phyloP scores from a whole-genome alignment of 2,888 invertebrate species.

The Torymus texanus region DNA sequence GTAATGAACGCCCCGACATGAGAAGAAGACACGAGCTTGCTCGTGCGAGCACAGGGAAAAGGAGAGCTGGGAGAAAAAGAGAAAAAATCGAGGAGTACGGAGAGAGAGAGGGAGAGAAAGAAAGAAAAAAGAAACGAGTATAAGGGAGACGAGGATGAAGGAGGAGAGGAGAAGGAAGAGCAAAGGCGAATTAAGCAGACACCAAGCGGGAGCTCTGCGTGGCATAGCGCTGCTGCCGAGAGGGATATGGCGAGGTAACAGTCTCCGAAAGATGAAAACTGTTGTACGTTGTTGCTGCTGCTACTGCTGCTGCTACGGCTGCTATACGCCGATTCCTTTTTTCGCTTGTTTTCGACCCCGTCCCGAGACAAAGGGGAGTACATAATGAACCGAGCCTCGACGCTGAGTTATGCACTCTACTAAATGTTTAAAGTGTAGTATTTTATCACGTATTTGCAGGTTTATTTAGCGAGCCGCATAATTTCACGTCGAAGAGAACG shows the following conservation, averaged over 20 bases:
- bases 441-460: constrained; percentile 50
- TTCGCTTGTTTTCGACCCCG: constrained; percentile 28
- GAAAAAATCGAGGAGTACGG: constrained; percentile 2
- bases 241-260: constrained; percentile 29
- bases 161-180: constrained; percentile 48
- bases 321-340: neutral
- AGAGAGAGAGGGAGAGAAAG: neutral
- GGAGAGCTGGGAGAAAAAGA: neutral
- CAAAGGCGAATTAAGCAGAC: constrained; percentile 53
- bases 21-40: constrained; percentile 59
- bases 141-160: constrained; percentile 48
- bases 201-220: neutral
- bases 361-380: constrained; percentile 57
- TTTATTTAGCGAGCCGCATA: constrained; percentile 24
- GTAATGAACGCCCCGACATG: constrained; percentile 70
- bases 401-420: constrained; percentile 46
- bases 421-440: constrained; percentile 29
- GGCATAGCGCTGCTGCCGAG: neutral
- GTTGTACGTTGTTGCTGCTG: neutral
- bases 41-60: constrained; percentile 7
- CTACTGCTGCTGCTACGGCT: neutral
- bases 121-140: constrained; percentile 13
- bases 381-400: constrained; percentile 57
- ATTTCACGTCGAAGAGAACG: neutral
- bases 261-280: constrained; percentile 53